These are phyloP conservation scores for Anolis carolinensis DNA, from an alignment of 2,113 vertebrate genomes.

Conservation along the genomic window DNA sequence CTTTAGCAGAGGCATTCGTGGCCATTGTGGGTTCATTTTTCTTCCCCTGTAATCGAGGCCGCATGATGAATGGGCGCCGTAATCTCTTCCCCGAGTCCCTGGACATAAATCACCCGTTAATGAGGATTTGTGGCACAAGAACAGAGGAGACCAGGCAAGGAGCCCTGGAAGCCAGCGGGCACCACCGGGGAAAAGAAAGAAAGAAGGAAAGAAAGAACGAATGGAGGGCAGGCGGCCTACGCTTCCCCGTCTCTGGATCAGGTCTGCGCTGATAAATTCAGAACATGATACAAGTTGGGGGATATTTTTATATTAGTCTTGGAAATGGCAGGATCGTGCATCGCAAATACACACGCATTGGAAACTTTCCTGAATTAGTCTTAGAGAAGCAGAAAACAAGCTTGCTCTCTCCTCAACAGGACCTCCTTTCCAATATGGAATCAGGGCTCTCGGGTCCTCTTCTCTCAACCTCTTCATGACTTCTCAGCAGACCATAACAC, in stretches of 20 bases:
- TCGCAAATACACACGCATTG: not conserved
- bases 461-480: no score
- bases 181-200: no score
- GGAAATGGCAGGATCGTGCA: not conserved
- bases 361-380: not conserved
- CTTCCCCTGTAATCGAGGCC: constrained; percentile 47
- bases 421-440: no score
- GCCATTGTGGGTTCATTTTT: constrained; percentile 1
- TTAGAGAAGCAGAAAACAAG: no score
- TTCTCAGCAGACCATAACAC: no score
- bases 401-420: no score
- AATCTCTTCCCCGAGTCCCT: constrained; percentile 51
- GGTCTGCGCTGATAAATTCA: not conserved
- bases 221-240: no score
- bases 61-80: constrained; percentile 42
- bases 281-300: not conserved
- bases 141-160: not conserved
- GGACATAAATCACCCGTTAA: constrained; percentile 20
- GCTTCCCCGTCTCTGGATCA: no score
- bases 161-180: not conserved
- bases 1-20: constrained; percentile 34
- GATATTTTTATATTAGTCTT: not conserved
- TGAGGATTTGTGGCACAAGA: constrained; percentile 42
- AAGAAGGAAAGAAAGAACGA: no score
- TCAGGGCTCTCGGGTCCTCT: no score